Evolutionary conservation across 2,888 invertebrate species (phyloP).

Genomic region (Diaperis boleti): DNA sequence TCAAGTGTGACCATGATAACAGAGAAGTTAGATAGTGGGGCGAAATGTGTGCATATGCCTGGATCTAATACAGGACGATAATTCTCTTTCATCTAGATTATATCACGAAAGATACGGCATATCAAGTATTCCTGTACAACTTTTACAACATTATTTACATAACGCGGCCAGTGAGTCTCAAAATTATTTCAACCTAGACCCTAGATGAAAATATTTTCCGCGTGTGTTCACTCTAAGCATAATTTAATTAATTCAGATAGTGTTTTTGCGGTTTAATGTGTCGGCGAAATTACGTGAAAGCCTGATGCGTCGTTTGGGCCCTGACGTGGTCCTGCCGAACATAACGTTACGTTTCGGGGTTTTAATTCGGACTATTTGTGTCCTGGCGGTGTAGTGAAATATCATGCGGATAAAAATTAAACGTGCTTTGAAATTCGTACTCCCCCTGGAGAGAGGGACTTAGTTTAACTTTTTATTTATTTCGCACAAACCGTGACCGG

Average conservation of each 20-base stretch:
- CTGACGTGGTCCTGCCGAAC: slow-evolving; percentile 23
- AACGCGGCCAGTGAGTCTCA: not conserved
- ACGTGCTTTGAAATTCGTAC: slow-evolving; percentile 34
- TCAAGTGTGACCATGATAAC: not conserved
- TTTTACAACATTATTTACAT: too few species aligned
- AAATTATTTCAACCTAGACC: not conserved
- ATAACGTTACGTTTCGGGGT: slow-evolving; percentile 31
- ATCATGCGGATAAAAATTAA: slow-evolving; percentile 39
- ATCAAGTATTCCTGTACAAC: too few species aligned
- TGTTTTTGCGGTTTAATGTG: slow-evolving; percentile 30
- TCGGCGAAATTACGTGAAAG: slow-evolving; percentile 26
- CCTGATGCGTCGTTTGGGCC: slow-evolving; percentile 26
- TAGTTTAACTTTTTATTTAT: slow-evolving; percentile 31
- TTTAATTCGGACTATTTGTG: slow-evolving; percentile 15
- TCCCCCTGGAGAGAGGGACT: slow-evolving; percentile 18
- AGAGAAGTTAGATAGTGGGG: not conserved
- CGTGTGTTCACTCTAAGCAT: slow-evolving; percentile 1
- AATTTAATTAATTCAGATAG: slow-evolving; percentile 34
- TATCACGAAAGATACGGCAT: too few species aligned
- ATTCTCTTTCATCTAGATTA: not conserved
- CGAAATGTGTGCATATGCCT: not conserved
- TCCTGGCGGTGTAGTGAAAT: slow-evolving; percentile 29
- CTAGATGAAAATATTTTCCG: not conserved
- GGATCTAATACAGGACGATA: not conserved
- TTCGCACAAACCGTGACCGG: slow-evolving; percentile 28